Base-by-base conservation (phyloP, 1,140 invertebrate genomes). In the Cepaea nemoralis region DNA sequence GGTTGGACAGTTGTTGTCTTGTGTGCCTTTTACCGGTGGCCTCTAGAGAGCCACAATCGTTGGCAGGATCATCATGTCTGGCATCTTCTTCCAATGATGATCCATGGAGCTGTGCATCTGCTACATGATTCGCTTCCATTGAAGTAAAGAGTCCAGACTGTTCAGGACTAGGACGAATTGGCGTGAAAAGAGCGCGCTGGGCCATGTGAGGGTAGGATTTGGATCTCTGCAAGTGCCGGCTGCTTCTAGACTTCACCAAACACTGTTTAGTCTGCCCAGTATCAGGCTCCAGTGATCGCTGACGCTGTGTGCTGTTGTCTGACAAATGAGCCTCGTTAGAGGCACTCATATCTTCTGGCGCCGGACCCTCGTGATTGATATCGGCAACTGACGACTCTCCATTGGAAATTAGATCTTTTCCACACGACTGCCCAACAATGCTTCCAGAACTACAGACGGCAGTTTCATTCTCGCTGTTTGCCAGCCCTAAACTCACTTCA, bases 151-250 rank as follows among this genome's bases (percentile, higher is more conserved):
- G n/a, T 3, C 78, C 78, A 33, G 78, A 80, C 42, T 80, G 27
- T 33, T 80, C 78, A 19, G 69, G 69, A 39, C 78, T 71, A 19
- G 78, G 67, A n/a, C 67, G 66, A 27, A 80, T 80, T n/a, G 78
- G 78, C 2, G 33, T 80, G 48, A 80, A 80, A 24, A 80, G 33
- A 12, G 45, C 45, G 24, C 48, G 39, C 16, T 71, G 33, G 3
- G 40, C 24, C 27, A 80, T 40, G n/a, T 80, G 42, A 8, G 78
- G 78, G 40, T 67, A 80, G 16, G 78, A 80, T 5, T 33, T 70
- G 14, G 78, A 73, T 39, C 69, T 70, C 48, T 48, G 40, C 35
- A 80, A 24, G 5, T 19, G 67, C 8, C 37, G 27, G 0, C 6
- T 35, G 19, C n/a, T 48, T 66, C 31, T 70, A 22, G 55, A 42